Evolutionary conservation across 2,797 vertebrate genomes (phyloP).

Genomic region (Karalla daura): DNA sequence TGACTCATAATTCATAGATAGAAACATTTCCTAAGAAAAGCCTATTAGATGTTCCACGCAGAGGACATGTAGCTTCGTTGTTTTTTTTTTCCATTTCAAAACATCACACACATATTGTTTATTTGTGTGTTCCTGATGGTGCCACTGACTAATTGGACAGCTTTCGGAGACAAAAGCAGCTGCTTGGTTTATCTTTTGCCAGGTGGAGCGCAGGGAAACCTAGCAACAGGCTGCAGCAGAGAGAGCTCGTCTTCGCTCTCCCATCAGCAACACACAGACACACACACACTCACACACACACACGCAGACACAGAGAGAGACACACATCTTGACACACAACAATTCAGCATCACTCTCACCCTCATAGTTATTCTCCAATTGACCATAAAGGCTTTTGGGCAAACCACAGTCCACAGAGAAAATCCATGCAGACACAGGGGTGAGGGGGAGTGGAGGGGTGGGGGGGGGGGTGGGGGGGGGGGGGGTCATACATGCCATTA

Average conservation of each 20-base stretch:
- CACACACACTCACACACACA: constrained; percentile 12
- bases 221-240: constrained; percentile 74
- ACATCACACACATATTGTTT: neutral
- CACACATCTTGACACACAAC: neutral
- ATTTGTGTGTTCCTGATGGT: neutral
- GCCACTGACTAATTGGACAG: constrained; percentile 27
- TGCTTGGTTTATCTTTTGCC: constrained; percentile 42
- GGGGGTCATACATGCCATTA: too few relatives aligned
- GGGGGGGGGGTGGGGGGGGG: too few relatives aligned
- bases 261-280: constrained; percentile 24
- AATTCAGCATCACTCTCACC: neutral
- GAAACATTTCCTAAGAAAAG: neutral
- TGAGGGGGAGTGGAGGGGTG: too few relatives aligned
- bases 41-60: neutral
- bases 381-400: too few relatives aligned
- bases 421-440: too few relatives aligned
- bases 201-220: constrained; percentile 66
- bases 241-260: constrained; percentile 25
- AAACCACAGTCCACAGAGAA: too few relatives aligned
- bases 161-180: constrained; percentile 53
- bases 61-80: neutral
- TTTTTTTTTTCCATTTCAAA: neutral
- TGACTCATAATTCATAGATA: neutral
- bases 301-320: neutral
- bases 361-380: too few relatives aligned